Percentiles rank a stretch among this genome's conserved stretches.
Conservation (phyloP, 2,797 vertebrate genomes). For the Acanthis flammea region DNA sequence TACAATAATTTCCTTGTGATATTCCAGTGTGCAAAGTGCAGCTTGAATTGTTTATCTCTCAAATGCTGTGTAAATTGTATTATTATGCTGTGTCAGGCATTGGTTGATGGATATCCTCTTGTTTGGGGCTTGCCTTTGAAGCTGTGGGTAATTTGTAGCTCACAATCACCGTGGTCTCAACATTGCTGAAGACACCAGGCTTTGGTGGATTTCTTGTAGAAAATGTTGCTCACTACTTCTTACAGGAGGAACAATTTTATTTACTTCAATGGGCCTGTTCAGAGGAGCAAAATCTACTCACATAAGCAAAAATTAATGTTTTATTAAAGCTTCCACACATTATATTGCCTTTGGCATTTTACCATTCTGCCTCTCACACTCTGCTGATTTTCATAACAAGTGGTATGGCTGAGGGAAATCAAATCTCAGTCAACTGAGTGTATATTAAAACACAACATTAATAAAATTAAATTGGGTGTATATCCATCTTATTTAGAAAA, state of each 20-base stretch:
- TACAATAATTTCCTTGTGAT: background rate
- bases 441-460: background rate
- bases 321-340: background rate
- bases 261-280: background rate
- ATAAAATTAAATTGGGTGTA: background rate
- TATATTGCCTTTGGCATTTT: background rate
- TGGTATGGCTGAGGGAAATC: background rate
- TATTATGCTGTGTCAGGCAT: background rate
- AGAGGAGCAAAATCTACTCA: background rate
- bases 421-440: background rate
- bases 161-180: background rate
- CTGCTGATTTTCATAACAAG: background rate
- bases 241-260: background rate
- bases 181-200: background rate
- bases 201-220: background rate
- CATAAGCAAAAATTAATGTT: background rate
- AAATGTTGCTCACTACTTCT: background rate
- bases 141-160: background rate
- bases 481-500: background rate
- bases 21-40: background rate
- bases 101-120: background rate
- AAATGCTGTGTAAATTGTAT: background rate
- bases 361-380: background rate
- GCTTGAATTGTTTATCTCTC: background rate
- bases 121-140: background rate